Conservation (phyloP, 2,797 vertebrate genomes). For the Erpetoichthys calabaricus region DNA sequence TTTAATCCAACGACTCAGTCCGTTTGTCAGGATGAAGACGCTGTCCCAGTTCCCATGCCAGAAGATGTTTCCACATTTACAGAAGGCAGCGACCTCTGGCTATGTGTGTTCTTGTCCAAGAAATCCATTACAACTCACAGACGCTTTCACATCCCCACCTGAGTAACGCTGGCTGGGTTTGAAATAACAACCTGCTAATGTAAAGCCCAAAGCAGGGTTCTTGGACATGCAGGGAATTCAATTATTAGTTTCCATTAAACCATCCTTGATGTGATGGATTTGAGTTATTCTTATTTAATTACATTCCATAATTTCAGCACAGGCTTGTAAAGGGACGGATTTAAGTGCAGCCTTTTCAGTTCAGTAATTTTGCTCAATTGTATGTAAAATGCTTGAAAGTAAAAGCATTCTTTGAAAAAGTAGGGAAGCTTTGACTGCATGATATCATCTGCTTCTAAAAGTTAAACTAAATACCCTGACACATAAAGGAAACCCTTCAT, state of each 20-base stretch:
- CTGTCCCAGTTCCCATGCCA: too few species aligned
- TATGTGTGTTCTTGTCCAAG: too few species aligned
- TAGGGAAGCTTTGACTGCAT: too few species aligned
- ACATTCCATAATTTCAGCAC: neutral
- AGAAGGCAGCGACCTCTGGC: too few species aligned
- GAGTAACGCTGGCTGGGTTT: neutral
- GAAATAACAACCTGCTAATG: neutral
- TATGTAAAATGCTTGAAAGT: neutral
- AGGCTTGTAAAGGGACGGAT: neutral
- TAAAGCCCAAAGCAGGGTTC: neutral
- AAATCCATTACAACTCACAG: neutral
- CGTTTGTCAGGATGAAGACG: too few species aligned
- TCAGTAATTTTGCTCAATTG: slow-evolving; percentile 3
- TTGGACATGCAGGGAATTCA: neutral
- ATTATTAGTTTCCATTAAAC: slow-evolving; percentile 1
- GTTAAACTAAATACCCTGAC: too few species aligned
- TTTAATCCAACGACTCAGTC: too few species aligned
- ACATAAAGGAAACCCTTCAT: too few species aligned
- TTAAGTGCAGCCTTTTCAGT: slow-evolving; percentile 2
- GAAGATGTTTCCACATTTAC: too few species aligned
- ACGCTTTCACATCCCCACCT: neutral
- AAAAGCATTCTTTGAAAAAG: neutral
- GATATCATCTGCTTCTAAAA: too few species aligned
- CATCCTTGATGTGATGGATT: slow-evolving; percentile 1
- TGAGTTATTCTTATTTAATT: slow-evolving; percentile 3